These are phyloP conservation scores for Anadara kagoshimensis DNA, from an alignment of 1,140 invertebrate genomes.

Conservation along the genomic window DNA sequence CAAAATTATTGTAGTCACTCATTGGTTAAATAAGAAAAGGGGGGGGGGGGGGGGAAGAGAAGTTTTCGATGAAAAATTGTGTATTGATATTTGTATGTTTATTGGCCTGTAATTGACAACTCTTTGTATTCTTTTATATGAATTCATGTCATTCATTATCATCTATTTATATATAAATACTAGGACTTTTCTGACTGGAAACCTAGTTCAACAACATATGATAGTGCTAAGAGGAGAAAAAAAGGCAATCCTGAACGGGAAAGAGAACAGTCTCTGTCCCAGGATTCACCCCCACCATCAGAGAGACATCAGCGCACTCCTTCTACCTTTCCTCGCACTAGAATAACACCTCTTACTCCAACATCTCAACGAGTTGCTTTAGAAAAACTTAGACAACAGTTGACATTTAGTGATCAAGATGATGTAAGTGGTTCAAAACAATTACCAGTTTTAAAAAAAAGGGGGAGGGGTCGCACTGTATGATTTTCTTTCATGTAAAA, in stretches of 20 bases:
- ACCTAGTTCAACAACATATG: slow-evolving; percentile 51
- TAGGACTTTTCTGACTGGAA: slow-evolving; percentile 69
- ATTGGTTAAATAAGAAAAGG: no score
- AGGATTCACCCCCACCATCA: slow-evolving; percentile 63
- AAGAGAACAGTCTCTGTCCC: slow-evolving; percentile 64
- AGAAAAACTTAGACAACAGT: slow-evolving; percentile 66
- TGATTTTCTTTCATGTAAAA: no score
- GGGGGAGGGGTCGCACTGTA: no score
- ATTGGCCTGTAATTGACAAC: no score
- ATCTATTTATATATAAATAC: background rate
- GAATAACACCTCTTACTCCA: slow-evolving; percentile 60
- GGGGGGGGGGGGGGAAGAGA: no score
- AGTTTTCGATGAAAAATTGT: no score
- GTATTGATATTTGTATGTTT: no score
- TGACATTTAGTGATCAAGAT: slow-evolving; percentile 68
- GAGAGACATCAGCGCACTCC: slow-evolving; percentile 64
- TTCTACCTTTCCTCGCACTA: slow-evolving; percentile 63
- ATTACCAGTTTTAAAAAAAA: background rate
- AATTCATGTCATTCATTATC: no score
- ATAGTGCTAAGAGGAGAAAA: slow-evolving; percentile 62
- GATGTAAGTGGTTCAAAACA: slow-evolving; percentile 62
- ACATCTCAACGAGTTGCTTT: slow-evolving; percentile 63
- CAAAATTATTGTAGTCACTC: no score
- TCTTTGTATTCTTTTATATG: no score
- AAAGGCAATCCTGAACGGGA: slow-evolving; percentile 69